These are phyloP conservation scores for Dexiosoma caninum DNA, from an alignment of 2,888 invertebrate genomes.

Conservation along the genomic window DNA sequence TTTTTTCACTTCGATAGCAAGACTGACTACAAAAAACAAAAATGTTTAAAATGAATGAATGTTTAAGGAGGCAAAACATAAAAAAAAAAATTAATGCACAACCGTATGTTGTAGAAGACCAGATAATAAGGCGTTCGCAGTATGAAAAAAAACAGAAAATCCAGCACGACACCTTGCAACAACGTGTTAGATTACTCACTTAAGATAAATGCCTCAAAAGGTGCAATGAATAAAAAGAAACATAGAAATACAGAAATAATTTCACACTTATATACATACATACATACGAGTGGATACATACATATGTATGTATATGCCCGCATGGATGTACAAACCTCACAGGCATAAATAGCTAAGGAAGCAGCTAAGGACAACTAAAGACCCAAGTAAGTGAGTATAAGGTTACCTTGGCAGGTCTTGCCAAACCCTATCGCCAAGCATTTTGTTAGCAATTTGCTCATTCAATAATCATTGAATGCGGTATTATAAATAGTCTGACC, in stretches of 20 bases:
- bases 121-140: slow-evolving; percentile 51
- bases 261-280: background rate
- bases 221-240: slow-evolving; percentile 61
- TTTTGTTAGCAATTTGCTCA: too few relatives aligned
- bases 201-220: slow-evolving; percentile 65
- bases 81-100: background rate
- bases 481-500: too few relatives aligned
- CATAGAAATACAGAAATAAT: slow-evolving; percentile 3
- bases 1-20: slow-evolving; percentile 70
- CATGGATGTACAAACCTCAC: too few relatives aligned
- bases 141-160: slow-evolving; percentile 20
- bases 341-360: too few relatives aligned
- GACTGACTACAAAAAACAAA: slow-evolving; percentile 49
- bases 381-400: too few relatives aligned
- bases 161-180: slow-evolving; percentile 66
- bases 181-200: slow-evolving; percentile 66
- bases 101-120: slow-evolving; percentile 49
- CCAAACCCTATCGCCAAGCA: too few relatives aligned
- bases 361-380: background rate
- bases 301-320: background rate
- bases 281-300: background rate
- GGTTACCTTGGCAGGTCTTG: too few relatives aligned
- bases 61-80: slow-evolving; percentile 39
- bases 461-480: too few relatives aligned
- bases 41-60: slow-evolving; percentile 55